phyloP scores from a whole-genome alignment of 2,888 invertebrate genomes.

The Lamproptera curius region DNA sequence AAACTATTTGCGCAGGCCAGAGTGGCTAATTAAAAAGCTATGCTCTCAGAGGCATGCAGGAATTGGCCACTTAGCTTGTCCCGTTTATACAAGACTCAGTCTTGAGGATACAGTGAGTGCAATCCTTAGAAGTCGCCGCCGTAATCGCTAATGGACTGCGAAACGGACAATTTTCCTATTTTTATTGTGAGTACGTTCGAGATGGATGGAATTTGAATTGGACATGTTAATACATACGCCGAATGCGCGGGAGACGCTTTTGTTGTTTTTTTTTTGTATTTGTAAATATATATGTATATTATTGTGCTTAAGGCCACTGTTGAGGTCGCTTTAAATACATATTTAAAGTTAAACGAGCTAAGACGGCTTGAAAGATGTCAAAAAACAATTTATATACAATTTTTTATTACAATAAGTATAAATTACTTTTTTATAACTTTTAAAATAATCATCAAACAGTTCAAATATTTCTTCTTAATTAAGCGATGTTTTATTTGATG shows the following conservation, averaged over 20 bases:
- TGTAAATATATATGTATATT: too few relatives aligned
- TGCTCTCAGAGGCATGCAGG: constrained; percentile 6
- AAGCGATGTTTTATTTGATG: too few relatives aligned
- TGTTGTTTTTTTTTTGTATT: too few relatives aligned
- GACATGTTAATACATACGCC: not conserved
- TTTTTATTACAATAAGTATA: too few relatives aligned
- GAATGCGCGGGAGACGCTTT: not conserved
- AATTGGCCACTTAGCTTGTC: constrained; percentile 16
- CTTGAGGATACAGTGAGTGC: constrained; percentile 32
- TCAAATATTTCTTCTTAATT: too few relatives aligned
- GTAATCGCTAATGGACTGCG: constrained; percentile 20
- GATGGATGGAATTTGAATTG: not conserved
- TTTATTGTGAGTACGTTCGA: constrained; percentile 12
- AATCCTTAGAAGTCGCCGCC: constrained; percentile 30
- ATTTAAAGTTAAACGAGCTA: too few relatives aligned
- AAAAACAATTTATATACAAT: too few relatives aligned
- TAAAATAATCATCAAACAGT: too few relatives aligned
- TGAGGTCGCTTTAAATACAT: too few relatives aligned
- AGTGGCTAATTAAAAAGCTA: constrained; percentile 12
- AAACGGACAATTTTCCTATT: constrained; percentile 18
- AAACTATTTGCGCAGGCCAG: not conserved
- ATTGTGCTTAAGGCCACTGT: too few relatives aligned
- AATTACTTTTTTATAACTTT: too few relatives aligned
- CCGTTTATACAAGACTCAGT: constrained; percentile 23
- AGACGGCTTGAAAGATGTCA: too few relatives aligned